Conservation (phyloP, 2,797 vertebrate genomes). For the Melanotaenia trifasciata region DNA sequence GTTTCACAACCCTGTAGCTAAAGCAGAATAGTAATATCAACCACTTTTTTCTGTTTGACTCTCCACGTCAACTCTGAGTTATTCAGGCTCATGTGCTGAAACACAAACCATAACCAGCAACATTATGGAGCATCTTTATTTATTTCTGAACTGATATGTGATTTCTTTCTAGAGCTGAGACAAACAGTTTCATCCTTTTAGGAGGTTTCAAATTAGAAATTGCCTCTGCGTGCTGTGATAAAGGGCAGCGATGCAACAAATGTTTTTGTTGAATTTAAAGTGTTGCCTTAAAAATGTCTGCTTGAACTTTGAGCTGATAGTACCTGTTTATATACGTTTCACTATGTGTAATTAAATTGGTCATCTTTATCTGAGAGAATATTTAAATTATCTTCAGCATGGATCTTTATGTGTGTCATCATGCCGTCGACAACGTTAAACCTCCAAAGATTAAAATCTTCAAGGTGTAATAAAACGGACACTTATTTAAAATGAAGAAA, state of each 20-base stretch:
- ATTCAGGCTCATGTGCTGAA: constrained; percentile 19
- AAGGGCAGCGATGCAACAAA: neutral
- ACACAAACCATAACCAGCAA: neutral
- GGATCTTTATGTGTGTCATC: neutral
- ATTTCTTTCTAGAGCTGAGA: neutral
- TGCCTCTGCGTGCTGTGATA: neutral
- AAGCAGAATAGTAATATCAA: constrained; percentile 11
- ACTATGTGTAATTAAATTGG: neutral
- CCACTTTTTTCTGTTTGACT: constrained; percentile 15
- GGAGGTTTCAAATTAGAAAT: neutral
- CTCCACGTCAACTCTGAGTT: constrained; percentile 9
- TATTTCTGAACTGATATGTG: neutral
- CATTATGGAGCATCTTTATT: neutral
- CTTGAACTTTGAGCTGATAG: neutral
- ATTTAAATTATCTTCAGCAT: neutral
- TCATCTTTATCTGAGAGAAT: neutral
- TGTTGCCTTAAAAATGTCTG: neutral
- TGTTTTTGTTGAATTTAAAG: constrained; percentile 2
- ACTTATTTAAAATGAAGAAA: neutral
- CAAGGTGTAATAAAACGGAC: constrained; percentile 10
- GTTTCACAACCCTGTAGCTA: constrained; percentile 23
- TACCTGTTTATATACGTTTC: too few species aligned
- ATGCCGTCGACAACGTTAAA: neutral
- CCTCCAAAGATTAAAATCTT: neutral
- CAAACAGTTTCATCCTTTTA: neutral